Evolutionary conservation across 2,797 vertebrate species (phyloP).

Genomic region (Lepus oiostolus): DNA sequence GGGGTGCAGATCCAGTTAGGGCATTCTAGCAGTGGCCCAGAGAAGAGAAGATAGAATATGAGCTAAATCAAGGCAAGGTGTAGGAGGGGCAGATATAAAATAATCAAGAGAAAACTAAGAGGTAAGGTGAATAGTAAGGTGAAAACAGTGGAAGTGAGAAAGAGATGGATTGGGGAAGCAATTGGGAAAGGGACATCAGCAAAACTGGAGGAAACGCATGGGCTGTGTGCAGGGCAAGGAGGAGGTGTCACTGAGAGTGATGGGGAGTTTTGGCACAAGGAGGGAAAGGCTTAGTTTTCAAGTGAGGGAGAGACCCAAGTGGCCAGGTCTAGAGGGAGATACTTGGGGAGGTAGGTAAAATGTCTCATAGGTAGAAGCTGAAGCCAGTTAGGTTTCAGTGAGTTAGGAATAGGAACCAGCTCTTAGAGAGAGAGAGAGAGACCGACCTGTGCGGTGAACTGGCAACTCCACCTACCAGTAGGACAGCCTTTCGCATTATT

Average conservation of each 20-base stretch:
- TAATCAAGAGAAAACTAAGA: slow-evolving; percentile 56
- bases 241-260: background rate
- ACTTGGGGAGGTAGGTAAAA: slow-evolving; percentile 15
- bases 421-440: background rate
- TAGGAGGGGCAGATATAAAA: slow-evolving; percentile 9
- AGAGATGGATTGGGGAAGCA: slow-evolving; percentile 23
- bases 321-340: slow-evolving; percentile 25
- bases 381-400: background rate
- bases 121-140: slow-evolving; percentile 8
- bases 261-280: background rate
- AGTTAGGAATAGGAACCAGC: background rate
- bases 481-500: slow-evolving; percentile 14
- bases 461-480: background rate
- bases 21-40: background rate
- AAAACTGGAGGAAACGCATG: slow-evolving; percentile 38
- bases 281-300: slow-evolving; percentile 29
- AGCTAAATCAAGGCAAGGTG: slow-evolving; percentile 1
- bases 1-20: background rate
- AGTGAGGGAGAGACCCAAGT: background rate
- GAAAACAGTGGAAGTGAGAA: background rate
- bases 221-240: background rate
- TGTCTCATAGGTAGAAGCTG: background rate
- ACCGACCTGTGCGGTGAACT: background rate
- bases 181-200: slow-evolving; percentile 10
- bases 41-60: slow-evolving; percentile 23